Evolutionary conservation across 2,113 vertebrate species (phyloP).

Genomic region (Forbesichthys papilliferus): DNA sequence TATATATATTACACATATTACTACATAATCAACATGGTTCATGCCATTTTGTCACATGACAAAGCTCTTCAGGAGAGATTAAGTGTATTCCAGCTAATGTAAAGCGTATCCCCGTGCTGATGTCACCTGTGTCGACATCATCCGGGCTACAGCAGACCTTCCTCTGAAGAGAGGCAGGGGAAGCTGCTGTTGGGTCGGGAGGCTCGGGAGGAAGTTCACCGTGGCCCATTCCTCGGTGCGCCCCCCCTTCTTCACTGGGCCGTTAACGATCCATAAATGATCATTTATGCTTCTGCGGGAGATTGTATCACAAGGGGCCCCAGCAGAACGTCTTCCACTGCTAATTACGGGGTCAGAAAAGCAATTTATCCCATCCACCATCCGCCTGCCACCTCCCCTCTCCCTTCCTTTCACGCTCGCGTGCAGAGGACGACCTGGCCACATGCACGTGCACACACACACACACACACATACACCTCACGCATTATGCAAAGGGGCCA

Average conservation of each 20-base stretch:
- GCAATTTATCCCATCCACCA: constrained; percentile 79
- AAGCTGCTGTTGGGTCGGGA: too few species aligned
- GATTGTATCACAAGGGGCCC: constrained; percentile 73
- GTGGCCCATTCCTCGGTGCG: too few species aligned
- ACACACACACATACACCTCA: constrained; percentile 61
- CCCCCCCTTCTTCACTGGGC: constrained; percentile 38
- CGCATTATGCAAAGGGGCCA: constrained; percentile 81
- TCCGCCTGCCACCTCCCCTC: constrained; percentile 55
- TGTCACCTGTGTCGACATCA: too few species aligned
- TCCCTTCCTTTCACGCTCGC: constrained; percentile 34
- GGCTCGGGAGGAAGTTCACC: too few species aligned
- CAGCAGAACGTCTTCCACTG: constrained; percentile 65
- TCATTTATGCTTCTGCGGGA: constrained; percentile 73
- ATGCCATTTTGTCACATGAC: too few species aligned
- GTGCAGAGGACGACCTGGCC: background rate
- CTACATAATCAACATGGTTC: too few species aligned
- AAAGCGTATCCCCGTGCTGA: too few species aligned
- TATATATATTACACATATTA: too few species aligned
- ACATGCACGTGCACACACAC: constrained; percentile 1
- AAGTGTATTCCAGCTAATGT: too few species aligned
- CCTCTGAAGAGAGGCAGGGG: too few species aligned
- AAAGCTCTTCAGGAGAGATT: too few species aligned
- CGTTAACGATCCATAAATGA: constrained; percentile 76
- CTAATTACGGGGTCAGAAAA: constrained; percentile 84
- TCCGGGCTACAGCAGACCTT: too few species aligned